Evolutionary conservation across 1,140 invertebrate genomes (phyloP), one percentile per base, ranked within the genome.

Genomic region (Papilio machaon): DNA sequence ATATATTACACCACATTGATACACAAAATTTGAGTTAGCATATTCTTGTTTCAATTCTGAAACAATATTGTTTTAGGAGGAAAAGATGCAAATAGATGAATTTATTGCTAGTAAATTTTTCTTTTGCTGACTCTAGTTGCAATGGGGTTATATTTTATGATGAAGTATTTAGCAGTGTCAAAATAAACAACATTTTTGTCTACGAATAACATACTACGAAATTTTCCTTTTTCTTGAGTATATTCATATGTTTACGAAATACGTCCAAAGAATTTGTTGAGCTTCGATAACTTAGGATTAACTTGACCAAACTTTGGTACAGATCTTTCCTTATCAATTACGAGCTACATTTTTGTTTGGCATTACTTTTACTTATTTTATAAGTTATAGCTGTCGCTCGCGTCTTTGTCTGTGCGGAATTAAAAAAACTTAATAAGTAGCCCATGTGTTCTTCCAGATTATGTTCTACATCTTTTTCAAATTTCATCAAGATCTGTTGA

Each of bases 21-120:
- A 70, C 64, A 82, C 79, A 82, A 70, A 82, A 82, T 82, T 75
- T 79, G 70, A 79, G 46, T 81, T 81, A 54, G n/a, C 64, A 13
- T 70, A 38, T 70, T 70, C 64, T 30, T 70, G 64, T 70, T 70
- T 67, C 64, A 35, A 67, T 67, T 70, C 30, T 70, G 13, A 70
- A 38, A 38, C 38, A 38, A 70, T 38, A 70, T 70, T 70, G 64
- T 70, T 70, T 70, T 70, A 35, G 30, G 64, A 35, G 23, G 13
- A 38, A 70, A 70, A 70, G 23, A 30, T 67, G 1, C 30, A 35
- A 35, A 70, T 15, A 30, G 11, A 35, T 13, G 4, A 7, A 70
- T 70, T 23, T 30, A 64, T 30, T 23, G 60, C 1, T 58, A n/a
- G 7, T 19, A 8, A 23, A 9, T 30, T 64, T n/a, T 30, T 64